A percentile compares a stretch with the other conserved stretches of the same genome.
phyloP scores from a whole-genome alignment of 2,113 vertebrate species.

The Larimichthys polyactis region DNA sequence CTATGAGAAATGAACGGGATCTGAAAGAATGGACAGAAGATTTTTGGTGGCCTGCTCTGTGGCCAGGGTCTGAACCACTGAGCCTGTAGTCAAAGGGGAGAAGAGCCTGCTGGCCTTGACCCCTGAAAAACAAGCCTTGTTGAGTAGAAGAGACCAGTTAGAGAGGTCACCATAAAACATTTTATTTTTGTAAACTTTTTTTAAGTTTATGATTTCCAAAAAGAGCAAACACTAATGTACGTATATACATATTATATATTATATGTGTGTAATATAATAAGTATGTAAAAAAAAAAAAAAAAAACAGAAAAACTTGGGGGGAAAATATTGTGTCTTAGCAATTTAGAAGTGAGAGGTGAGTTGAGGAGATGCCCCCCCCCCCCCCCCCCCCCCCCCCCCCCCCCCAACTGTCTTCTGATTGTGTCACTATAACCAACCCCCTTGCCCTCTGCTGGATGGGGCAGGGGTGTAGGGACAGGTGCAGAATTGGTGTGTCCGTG shows the following conservation, averaged over 20 bases:
- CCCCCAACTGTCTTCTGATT: constrained; percentile 10
- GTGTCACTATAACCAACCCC: constrained; percentile 4
- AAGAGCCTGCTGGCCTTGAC: constrained; percentile 59
- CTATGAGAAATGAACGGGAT: constrained; percentile 62
- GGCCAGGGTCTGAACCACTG: constrained; percentile 64
- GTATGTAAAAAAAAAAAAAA: constrained; percentile 60
- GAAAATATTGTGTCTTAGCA: constrained; percentile 39
- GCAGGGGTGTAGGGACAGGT: not conserved
- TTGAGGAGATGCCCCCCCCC: constrained; percentile 5
- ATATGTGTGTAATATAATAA: constrained; percentile 67
- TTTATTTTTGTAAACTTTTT: constrained; percentile 89
- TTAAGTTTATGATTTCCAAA: constrained; percentile 85
- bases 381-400: not conserved
- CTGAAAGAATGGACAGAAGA: constrained; percentile 54
- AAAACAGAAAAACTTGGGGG: constrained; percentile 38
- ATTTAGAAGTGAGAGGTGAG: constrained; percentile 27
- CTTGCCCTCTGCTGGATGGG: not conserved
- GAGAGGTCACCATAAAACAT: constrained; percentile 83
- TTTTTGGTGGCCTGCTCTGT: constrained; percentile 48
- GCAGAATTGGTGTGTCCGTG: not conserved
- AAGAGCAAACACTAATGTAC: constrained; percentile 78
- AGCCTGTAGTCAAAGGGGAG: constrained; percentile 58
- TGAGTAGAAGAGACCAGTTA: constrained; percentile 67
- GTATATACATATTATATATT: constrained; percentile 79
- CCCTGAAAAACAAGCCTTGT: constrained; percentile 78